Conservation (phyloP, 2,113 vertebrate genomes). For the Chloroceryle aenea region DNA sequence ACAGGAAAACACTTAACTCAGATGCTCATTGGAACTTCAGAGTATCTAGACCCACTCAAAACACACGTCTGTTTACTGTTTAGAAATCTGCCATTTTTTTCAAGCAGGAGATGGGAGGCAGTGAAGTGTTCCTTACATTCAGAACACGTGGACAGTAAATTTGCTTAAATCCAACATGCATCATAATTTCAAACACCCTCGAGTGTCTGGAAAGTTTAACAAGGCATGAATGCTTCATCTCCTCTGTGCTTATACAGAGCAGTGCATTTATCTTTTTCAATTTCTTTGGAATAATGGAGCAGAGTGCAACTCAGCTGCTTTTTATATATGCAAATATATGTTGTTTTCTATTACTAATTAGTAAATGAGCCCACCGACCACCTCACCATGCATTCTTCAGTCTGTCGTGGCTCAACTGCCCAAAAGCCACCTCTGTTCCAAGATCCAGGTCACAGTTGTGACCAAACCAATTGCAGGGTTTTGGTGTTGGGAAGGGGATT, state of each 20-base stretch:
- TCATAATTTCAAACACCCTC: slow-evolving; percentile 49
- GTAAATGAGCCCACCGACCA: not conserved
- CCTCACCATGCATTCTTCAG: not conserved
- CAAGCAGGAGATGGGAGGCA: slow-evolving; percentile 4
- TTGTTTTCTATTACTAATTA: not conserved
- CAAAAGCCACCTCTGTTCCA: not conserved
- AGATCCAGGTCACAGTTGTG: not conserved
- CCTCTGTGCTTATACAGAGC: not conserved
- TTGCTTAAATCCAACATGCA: slow-evolving; percentile 42
- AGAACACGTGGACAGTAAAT: slow-evolving; percentile 12
- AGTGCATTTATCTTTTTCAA: not conserved
- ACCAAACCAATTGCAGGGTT: not conserved
- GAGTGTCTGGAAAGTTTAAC: slow-evolving; percentile 41
- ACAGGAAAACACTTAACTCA: not conserved
- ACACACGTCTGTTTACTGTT: not conserved
- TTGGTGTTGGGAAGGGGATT: not conserved
- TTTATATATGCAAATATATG: not conserved
- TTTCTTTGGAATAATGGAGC: not conserved
- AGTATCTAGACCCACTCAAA: not conserved
- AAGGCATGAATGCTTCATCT: slow-evolving; percentile 28
- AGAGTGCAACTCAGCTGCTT: slow-evolving; percentile 9
- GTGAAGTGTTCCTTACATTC: not conserved
- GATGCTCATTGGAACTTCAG: not conserved
- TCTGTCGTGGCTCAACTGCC: not conserved
- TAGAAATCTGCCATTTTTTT: not conserved